Conservation (phyloP, 64 coral and sea anemone genomes). For the Montipora cactus region DNA sequence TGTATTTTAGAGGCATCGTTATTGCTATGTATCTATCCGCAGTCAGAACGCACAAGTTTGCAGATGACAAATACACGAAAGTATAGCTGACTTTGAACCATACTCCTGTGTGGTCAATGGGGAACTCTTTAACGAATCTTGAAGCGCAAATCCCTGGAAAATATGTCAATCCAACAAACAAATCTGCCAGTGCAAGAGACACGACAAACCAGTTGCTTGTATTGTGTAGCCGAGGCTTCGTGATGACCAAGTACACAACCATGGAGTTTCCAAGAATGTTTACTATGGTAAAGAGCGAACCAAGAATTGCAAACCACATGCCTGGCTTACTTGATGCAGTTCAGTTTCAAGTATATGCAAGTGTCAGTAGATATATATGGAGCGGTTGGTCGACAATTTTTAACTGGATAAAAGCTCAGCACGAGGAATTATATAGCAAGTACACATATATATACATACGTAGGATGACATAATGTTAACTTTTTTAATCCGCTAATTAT, state of each 20-base stretch:
- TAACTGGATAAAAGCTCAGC: too few relatives aligned
- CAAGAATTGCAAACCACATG: conserved; percentile 9
- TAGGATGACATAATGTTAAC: too few relatives aligned
- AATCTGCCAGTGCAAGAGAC: conserved; percentile 35
- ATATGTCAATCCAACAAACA: conserved; percentile 4
- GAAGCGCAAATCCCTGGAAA: background rate
- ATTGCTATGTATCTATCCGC: background rate
- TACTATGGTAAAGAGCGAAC: too few relatives aligned
- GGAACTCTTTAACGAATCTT: background rate
- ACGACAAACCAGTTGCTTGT: conserved; percentile 30
- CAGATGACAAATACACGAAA: background rate
- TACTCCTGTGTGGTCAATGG: conserved; percentile 7
- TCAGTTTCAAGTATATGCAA: too few relatives aligned
- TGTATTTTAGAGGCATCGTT: conserved; percentile 12
- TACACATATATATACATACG: too few relatives aligned
- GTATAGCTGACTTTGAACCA: conserved; percentile 50
- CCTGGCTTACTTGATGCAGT: too few relatives aligned
- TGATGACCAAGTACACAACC: too few relatives aligned
- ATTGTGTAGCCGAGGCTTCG: background rate
- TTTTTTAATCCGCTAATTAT: too few relatives aligned
- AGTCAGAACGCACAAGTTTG: conserved; percentile 1
- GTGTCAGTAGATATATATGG: too few relatives aligned
- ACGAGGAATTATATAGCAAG: too few relatives aligned
- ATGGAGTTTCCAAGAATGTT: too few relatives aligned
- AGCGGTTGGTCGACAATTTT: too few relatives aligned